phyloP scores from a whole-genome alignment of 2,888 invertebrate genomes.

The Melanophora roralis region DNA sequence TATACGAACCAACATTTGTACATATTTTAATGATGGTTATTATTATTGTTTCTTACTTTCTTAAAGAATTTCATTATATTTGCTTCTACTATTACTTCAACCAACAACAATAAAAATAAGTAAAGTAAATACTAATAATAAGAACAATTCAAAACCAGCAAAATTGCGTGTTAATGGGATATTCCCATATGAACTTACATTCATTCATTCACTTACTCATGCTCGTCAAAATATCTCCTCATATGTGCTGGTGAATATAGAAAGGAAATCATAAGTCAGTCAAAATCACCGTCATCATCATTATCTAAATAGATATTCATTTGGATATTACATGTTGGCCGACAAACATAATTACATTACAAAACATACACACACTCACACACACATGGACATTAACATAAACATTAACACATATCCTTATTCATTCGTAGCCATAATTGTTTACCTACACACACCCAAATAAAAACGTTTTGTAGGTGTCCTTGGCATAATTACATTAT shows the following conservation, averaged over 20 bases:
- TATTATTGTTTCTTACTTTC: slow-evolving; percentile 41
- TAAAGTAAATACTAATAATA: not conserved
- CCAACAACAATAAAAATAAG: slow-evolving; percentile 8
- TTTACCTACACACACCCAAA: no score
- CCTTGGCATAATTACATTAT: slow-evolving; percentile 58
- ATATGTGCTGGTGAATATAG: not conserved
- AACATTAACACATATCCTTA: no score
- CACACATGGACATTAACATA: not conserved
- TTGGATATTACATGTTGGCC: slow-evolving; percentile 45
- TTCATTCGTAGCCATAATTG: no score
- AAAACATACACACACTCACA: slow-evolving; percentile 13
- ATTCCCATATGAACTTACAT: slow-evolving; percentile 43
- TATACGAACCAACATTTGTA: not conserved
- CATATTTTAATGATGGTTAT: slow-evolving; percentile 44
- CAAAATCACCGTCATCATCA: slow-evolving; percentile 52
- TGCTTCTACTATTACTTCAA: not conserved
- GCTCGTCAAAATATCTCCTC: not conserved
- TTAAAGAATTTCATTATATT: slow-evolving; percentile 1
- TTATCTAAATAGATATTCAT: no score
- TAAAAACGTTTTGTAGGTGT: slow-evolving; percentile 5
- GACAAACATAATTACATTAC: slow-evolving; percentile 48
- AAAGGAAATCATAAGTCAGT: slow-evolving; percentile 62
- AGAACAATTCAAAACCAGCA: slow-evolving; percentile 30
- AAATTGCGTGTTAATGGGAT: slow-evolving; percentile 60
- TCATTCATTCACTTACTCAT: not conserved